Evolutionary conservation across 2,797 vertebrate genomes (phyloP).

Genomic region (Cossypha niveicapilla): DNA sequence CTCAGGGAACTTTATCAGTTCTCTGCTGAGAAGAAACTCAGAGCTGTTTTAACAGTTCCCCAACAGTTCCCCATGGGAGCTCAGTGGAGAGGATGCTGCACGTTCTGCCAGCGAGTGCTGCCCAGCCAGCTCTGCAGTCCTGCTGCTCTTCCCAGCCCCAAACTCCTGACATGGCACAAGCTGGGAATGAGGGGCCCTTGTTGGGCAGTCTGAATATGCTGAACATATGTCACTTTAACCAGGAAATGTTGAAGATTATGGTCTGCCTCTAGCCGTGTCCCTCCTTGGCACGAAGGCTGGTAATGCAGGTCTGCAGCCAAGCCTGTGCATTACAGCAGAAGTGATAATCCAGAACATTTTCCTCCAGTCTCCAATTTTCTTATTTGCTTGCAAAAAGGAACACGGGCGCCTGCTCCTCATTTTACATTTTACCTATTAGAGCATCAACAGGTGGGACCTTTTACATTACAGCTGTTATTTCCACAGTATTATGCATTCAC

Average conservation of each 20-base stretch:
- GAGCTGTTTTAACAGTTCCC: background rate
- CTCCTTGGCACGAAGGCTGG: rapidly evolving
- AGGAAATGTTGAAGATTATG: background rate
- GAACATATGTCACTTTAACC: background rate
- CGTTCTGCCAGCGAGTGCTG: rapidly evolving
- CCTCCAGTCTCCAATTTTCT: background rate
- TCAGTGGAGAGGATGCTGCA: background rate
- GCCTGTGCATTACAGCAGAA: background rate
- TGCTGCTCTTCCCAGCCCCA: background rate
- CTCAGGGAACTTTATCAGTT: background rate
- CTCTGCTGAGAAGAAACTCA: background rate
- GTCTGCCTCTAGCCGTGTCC: background rate
- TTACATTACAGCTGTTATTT: background rate
- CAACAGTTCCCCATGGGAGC: rapidly evolving
- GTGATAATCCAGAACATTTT: background rate
- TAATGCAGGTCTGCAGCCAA: background rate
- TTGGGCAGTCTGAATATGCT: background rate
- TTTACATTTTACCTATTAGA: background rate
- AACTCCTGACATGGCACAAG: rapidly evolving
- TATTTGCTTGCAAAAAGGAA: background rate
- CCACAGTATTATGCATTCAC: background rate
- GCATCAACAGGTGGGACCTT: background rate
- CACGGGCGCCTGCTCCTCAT: background rate
- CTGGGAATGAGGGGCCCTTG: background rate
- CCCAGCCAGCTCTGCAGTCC: background rate